A percentile compares a stretch with the other conserved stretches of the same genome.
Conservation (phyloP, 2,888 invertebrate species). For the Caradrina kadenii region DNA sequence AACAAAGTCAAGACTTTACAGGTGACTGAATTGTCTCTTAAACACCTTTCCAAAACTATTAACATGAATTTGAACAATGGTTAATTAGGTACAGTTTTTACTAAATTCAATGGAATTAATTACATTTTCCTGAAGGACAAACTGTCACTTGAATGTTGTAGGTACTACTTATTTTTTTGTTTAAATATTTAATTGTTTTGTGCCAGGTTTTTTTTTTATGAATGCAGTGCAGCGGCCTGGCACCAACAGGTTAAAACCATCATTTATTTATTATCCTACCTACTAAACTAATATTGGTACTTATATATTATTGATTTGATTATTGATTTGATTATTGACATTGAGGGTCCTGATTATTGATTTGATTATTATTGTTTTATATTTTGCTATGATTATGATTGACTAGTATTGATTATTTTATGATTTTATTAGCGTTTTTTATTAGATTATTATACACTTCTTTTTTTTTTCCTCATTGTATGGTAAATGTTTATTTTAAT, state of each 20-base stretch:
- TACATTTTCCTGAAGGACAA: not conserved
- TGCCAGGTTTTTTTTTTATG: not conserved
- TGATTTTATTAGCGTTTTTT: too few relatives aligned
- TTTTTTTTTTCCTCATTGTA: too few relatives aligned
- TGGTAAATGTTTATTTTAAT: too few relatives aligned
- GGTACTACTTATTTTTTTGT: not conserved
- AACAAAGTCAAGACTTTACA: slow-evolving; percentile 3
- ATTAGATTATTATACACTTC: too few relatives aligned
- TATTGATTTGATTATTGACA: too few relatives aligned
- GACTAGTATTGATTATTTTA: too few relatives aligned
- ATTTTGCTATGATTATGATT: too few relatives aligned
- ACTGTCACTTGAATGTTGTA: not conserved
- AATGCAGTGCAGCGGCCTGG: not conserved
- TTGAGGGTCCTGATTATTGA: too few relatives aligned
- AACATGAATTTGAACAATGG: slow-evolving; percentile 47
- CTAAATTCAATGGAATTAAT: slow-evolving; percentile 21
- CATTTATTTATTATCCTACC: not conserved
- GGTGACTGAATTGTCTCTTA: not conserved
- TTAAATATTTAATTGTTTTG: not conserved
- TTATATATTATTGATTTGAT: too few relatives aligned
- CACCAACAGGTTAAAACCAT: not conserved
- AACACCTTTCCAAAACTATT: slow-evolving; percentile 9
- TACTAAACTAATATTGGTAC: too few relatives aligned
- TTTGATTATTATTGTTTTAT: too few relatives aligned
- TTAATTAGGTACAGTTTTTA: slow-evolving; percentile 19